Evolutionary conservation across 1,140 invertebrate species (phyloP).

Genomic region (Drosophila ogumai): DNA sequence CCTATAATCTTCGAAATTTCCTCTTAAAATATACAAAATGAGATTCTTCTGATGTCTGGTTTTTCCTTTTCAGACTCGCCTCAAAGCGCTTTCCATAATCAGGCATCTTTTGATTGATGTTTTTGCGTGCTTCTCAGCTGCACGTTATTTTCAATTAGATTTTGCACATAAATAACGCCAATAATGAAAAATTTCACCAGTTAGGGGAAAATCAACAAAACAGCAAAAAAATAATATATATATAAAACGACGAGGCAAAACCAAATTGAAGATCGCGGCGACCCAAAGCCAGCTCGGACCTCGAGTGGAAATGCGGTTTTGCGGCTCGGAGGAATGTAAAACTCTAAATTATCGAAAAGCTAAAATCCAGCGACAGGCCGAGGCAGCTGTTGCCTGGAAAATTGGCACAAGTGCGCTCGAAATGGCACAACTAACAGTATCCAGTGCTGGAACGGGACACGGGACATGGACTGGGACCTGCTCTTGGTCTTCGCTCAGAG

Average conservation of each 20-base stretch:
- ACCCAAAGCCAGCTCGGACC: conserved; percentile 31
- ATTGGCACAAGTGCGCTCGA: conserved; percentile 76
- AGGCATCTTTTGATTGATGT: conserved; percentile 44
- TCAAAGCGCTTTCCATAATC: conserved; percentile 48
- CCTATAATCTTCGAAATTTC: background rate
- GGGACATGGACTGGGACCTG: conserved; percentile 7
- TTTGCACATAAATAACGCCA: conserved; percentile 49
- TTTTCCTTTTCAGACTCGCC: conserved; percentile 47
- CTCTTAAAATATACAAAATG: conserved; percentile 5
- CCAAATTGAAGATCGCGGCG: conserved; percentile 43
- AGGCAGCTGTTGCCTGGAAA: conserved; percentile 41
- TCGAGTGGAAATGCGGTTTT: conserved; percentile 67
- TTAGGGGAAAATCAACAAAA: conserved; percentile 37
- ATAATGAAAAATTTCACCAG: conserved; percentile 65
- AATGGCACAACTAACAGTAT: conserved; percentile 78
- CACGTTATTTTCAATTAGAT: conserved; percentile 70
- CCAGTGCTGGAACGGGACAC: conserved; percentile 36
- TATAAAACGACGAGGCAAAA: conserved; percentile 19
- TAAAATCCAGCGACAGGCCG: conserved; percentile 58
- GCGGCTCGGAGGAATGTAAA: conserved; percentile 72
- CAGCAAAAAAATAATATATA: conserved; percentile 36
- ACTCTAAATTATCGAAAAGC: conserved; percentile 72
- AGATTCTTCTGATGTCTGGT: conserved; percentile 14
- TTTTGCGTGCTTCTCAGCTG: conserved; percentile 27
- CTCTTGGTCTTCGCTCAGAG: conserved; percentile 16